Percentiles rank a stretch among this genome's conserved stretches.
Evolutionary conservation across 1,140 invertebrate species (phyloP).

Genomic region (Lepeophtheirus salmonis): DNA sequence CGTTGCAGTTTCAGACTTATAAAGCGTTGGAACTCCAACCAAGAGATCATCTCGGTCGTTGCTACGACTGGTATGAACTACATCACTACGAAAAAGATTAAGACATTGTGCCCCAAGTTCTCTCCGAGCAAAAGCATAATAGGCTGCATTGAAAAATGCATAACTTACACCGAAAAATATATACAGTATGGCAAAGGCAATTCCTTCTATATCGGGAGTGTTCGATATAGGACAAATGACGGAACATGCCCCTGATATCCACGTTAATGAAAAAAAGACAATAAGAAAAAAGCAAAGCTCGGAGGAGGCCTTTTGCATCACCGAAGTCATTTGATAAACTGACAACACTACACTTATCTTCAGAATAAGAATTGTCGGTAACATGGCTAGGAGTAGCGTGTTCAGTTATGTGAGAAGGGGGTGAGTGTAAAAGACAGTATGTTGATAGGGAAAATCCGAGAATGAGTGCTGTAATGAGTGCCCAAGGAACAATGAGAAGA

Average conservation of each 20-base stretch:
- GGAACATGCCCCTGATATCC: background rate
- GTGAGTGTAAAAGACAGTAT: background rate
- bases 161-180: background rate
- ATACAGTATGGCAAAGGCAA: background rate
- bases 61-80: background rate
- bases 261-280: background rate
- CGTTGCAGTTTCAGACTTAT: background rate
- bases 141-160: background rate
- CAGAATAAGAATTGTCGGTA: background rate
- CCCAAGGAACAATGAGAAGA: background rate
- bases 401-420: background rate
- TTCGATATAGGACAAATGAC: background rate
- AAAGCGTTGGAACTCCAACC: background rate
- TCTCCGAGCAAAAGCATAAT: background rate
- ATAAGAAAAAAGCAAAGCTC: background rate
- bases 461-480: background rate
- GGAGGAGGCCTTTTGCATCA: background rate
- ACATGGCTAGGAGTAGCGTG: too few relatives aligned
- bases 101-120: background rate
- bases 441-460: slow-evolving; percentile 7
- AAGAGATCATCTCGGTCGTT: background rate
- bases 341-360: background rate
- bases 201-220: background rate
- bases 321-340: background rate
- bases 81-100: background rate